Percentiles rank a stretch among this genome's conserved stretches.
Conservation (phyloP, 2,797 vertebrate species). For the Schizothorax lantsangensis region DNA sequence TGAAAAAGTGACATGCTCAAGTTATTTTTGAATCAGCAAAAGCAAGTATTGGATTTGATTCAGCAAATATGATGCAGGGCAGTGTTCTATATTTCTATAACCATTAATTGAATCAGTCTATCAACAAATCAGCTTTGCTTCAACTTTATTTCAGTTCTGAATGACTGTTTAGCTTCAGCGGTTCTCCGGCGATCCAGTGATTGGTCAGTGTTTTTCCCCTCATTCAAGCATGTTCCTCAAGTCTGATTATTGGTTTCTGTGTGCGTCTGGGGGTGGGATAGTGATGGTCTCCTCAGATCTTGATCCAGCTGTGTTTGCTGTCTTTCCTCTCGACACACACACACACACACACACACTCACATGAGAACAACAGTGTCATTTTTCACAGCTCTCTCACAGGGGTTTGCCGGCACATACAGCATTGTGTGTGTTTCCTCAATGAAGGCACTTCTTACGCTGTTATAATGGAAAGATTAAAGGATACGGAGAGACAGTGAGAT, state of each 20-base stretch:
- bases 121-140: constrained; percentile 4
- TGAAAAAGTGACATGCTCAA: background rate
- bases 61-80: background rate
- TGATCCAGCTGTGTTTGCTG: constrained; percentile 60
- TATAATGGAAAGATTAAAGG: constrained; percentile 49
- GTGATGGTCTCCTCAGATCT: constrained; percentile 40
- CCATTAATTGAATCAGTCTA: background rate
- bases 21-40: background rate
- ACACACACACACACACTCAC: constrained; percentile 29
- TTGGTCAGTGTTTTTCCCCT: background rate
- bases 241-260: constrained; percentile 17
- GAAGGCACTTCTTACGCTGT: constrained; percentile 38
- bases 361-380: constrained; percentile 79
- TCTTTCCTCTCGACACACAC: constrained; percentile 64
- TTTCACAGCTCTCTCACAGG: constrained; percentile 77
- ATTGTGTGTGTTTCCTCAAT: constrained; percentile 47
- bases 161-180: background rate
- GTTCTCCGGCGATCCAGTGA: background rate
- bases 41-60: background rate
- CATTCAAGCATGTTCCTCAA: background rate
- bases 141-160: background rate
- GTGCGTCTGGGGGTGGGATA: constrained; percentile 28
- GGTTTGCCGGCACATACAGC: constrained; percentile 67
- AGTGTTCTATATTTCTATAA: background rate
- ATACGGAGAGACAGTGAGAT: constrained; percentile 55